Base-by-base conservation (phyloP, 2,113 vertebrate species). In the Cyprinus carpio region DNA sequence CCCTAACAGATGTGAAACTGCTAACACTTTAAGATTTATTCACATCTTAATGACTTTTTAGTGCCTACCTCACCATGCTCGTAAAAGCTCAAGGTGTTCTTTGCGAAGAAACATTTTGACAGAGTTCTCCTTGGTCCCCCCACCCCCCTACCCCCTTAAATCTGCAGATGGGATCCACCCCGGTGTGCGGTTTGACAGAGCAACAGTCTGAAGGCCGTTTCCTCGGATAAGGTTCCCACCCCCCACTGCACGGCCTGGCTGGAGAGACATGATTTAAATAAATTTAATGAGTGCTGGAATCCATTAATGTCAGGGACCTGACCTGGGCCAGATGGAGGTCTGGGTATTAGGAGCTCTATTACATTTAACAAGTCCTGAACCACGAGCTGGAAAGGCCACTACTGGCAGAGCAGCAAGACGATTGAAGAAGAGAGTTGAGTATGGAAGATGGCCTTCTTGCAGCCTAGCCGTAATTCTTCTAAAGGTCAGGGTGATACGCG, bases 401-500 rank as follows among this genome's bases (percentile, higher is more conserved):
- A 58, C 13, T 86, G 85, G 85, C 85, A 82, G 69, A 62, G 78
- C 56, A 25, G 54, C 11, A 20, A 65, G 31, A 15, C 18, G n/a
- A 18, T 34, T 37, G 77, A 69, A 62, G 75, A 67, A 54, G 81
- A n/a, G 75, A 76, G 27, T 31, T 10, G 7, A 51, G 34, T 46
- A 37, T 75, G 25, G 40, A 75, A 88, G 85, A 84, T 34, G 62
- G 27, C 51, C 60, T 34, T 72, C 58, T 46, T 56, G 64, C 37
- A 23, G 62, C 58, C 75, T 82, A 76, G 74, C 43, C 37, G 64
- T 84, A 69, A 75, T 88, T 89, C 74, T 80, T 84, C 43, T 71
- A 91, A 93, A 92, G 91, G 90, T 93, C 90, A 92, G 83, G 16
- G 75, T 85, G 88, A 89, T 90, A 84, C 71, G 40, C 83, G 67